Percentiles rank a stretch among this genome's conserved stretches.
Conservation (phyloP, 2,113 vertebrate genomes). For the Myotis yumanensis region DNA sequence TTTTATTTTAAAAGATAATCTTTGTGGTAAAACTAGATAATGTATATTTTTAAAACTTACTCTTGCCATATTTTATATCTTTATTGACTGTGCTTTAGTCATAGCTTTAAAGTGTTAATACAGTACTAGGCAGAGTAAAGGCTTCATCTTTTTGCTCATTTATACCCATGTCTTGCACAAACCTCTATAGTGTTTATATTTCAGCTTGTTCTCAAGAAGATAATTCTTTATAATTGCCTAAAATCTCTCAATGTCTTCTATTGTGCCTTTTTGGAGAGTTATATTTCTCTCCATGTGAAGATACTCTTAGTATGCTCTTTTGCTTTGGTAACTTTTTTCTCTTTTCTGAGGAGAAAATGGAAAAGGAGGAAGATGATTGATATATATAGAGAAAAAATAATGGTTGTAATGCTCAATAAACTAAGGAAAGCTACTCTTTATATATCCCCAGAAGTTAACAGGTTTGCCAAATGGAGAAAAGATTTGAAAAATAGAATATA, state of each 20-base stretch:
- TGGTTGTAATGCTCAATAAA: neutral
- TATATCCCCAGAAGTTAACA: neutral
- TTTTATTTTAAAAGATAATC: slow-evolving; percentile 36
- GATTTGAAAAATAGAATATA: neutral
- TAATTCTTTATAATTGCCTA: neutral
- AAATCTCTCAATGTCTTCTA: neutral
- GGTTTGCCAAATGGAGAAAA: neutral
- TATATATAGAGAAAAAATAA: neutral
- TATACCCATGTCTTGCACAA: slow-evolving; percentile 21
- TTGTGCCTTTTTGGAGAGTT: neutral
- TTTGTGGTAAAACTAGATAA: neutral
- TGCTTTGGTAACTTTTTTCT: neutral
- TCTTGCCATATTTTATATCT: neutral
- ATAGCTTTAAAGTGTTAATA: neutral
- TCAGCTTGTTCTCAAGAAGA: neutral
- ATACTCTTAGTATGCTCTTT: neutral
- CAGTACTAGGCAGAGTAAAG: neutral
- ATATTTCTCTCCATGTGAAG: neutral
- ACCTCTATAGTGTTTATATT: neutral
- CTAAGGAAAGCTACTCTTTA: neutral
- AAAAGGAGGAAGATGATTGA: neutral
- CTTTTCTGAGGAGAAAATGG: neutral
- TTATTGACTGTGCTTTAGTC: neutral
- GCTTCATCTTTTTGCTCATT: neutral
- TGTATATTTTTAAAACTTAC: slow-evolving; percentile 7